Evolutionary conservation across 2,113 vertebrate species (phyloP).

Genomic region (Willisornis vidua): DNA sequence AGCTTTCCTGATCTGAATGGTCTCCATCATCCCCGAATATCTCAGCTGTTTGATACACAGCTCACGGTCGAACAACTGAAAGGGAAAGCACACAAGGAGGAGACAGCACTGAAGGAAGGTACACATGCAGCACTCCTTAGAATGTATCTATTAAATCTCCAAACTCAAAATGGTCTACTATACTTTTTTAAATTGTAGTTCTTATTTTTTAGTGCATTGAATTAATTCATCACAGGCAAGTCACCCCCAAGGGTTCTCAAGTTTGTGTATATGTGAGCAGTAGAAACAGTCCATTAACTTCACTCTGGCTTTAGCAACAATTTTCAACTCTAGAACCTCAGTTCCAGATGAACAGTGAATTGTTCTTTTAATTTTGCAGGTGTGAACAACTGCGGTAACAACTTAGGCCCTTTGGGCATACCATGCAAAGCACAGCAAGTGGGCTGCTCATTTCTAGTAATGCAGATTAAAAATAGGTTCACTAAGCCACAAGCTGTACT

Average conservation of each 20-base stretch:
- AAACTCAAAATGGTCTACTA: not conserved
- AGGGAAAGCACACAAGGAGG: not conserved
- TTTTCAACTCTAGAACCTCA: not conserved
- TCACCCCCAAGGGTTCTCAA: not conserved
- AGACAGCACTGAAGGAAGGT: not conserved
- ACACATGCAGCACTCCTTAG: not conserved
- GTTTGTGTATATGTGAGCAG: not conserved
- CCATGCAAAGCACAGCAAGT: not conserved
- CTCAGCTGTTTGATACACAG: slow-evolving; percentile 91
- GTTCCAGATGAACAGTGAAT: not conserved
- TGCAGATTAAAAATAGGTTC: not conserved
- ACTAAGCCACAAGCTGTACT: not conserved
- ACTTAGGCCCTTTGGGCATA: not conserved
- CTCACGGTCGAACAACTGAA: slow-evolving; percentile 89
- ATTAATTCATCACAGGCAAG: not conserved
- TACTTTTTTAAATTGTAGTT: not conserved
- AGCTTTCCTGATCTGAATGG: slow-evolving; percentile 89
- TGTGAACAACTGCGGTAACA: not conserved
- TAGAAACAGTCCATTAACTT: not conserved
- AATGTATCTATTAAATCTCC: not conserved
- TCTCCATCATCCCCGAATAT: slow-evolving; percentile 97
- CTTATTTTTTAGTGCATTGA: not conserved
- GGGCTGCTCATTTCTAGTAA: not conserved
- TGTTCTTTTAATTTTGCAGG: not conserved
- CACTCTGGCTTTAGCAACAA: not conserved